Evolutionary conservation across 2,888 invertebrate genomes (phyloP).

Genomic region (Eilema sororculum): DNA sequence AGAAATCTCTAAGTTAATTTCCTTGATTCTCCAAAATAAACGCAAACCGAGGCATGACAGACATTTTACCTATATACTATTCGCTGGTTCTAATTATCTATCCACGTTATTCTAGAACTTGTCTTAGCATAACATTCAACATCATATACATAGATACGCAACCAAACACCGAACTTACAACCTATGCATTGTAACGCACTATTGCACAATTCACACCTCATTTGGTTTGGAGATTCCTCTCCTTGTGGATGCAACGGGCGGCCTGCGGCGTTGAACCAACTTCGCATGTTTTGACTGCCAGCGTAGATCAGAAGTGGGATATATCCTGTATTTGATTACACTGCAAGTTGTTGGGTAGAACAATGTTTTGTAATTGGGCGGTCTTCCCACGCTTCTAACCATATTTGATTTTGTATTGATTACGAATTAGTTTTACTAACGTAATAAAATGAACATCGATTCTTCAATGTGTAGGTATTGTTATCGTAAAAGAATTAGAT

Average conservation of each 20-base stretch:
- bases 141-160: neutral
- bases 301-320: neutral
- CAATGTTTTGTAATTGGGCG: neutral
- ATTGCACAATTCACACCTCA: slow-evolving; percentile 43
- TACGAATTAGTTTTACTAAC: neutral
- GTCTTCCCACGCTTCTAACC: neutral
- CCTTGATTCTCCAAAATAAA: no score
- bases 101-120: neutral
- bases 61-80: neutral
- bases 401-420: neutral
- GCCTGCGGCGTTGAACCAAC: slow-evolving; percentile 23
- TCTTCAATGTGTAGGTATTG: no score
- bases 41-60: no score
- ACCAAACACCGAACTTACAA: slow-evolving; percentile 17
- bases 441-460: neutral
- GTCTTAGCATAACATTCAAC: neutral
- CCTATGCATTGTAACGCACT: slow-evolving; percentile 28
- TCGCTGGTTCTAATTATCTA: neutral
- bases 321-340: neutral
- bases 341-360: neutral
- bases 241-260: slow-evolving; percentile 31
- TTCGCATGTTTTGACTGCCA: neutral
- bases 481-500: no score
- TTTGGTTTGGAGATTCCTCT: slow-evolving; percentile 55
- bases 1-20: no score